Evolutionary conservation across 2,797 vertebrate genomes (phyloP).

Genomic region (Anomalospiza imberbis): DNA sequence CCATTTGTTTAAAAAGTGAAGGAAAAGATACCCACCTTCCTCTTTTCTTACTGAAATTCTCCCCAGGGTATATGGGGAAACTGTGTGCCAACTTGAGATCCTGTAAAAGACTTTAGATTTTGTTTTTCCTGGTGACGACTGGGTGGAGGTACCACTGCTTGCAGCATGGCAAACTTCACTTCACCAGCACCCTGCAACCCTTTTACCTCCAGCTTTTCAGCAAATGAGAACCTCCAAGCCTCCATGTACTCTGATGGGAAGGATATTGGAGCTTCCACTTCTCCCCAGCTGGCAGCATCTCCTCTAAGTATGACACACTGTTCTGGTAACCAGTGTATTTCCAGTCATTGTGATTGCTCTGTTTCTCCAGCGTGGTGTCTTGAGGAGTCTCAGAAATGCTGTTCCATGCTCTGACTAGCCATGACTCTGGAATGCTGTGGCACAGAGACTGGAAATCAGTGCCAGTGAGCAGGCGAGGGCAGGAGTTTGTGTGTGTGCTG

Average conservation of each 20-base stretch:
- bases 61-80: neutral
- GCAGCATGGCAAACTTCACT: neutral
- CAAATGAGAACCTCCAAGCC: neutral
- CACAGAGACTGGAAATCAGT: neutral
- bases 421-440: neutral
- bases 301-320: neutral
- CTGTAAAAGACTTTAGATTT: neutral
- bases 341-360: neutral
- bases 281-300: neutral
- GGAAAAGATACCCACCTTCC: neutral
- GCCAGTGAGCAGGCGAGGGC: neutral
- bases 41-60: neutral
- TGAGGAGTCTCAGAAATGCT: neutral
- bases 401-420: neutral
- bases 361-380: neutral
- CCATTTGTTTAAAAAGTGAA: neutral
- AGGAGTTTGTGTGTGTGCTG: neutral
- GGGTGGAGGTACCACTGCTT: neutral
- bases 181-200: neutral
- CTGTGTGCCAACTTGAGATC: neutral
- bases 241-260: neutral
- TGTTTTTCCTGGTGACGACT: neutral
- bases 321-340: neutral
- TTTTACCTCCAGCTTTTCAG: neutral
- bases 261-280: neutral